Conservation (phyloP, 2,888 invertebrate species). For the Apodemia hepburni region DNA sequence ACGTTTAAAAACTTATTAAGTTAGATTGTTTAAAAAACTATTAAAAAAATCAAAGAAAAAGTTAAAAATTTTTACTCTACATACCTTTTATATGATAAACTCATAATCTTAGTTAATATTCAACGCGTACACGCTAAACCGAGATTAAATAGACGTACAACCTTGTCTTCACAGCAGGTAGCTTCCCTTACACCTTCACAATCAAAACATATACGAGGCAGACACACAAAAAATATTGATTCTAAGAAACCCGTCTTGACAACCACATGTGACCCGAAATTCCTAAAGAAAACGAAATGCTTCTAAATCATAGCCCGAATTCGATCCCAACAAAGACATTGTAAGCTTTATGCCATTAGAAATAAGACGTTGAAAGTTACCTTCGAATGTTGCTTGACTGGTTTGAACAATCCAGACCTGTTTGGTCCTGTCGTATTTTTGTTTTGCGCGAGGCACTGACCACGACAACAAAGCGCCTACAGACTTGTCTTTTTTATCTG, state of each 20-base stretch:
- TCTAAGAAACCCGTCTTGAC: slow-evolving; percentile 37
- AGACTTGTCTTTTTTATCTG: slow-evolving; percentile 64
- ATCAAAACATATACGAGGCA: slow-evolving; percentile 28
- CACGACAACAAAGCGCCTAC: slow-evolving; percentile 75
- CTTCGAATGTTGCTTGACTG: slow-evolving; percentile 49
- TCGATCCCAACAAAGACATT: slow-evolving; percentile 30
- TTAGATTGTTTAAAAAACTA: no score
- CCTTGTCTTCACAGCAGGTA: slow-evolving; percentile 25
- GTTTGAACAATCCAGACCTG: slow-evolving; percentile 59
- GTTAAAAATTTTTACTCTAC: not conserved
- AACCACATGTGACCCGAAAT: slow-evolving; percentile 48
- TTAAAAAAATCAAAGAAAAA: no score
- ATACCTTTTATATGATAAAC: not conserved
- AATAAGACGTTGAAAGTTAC: slow-evolving; percentile 16
- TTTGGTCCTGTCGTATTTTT: slow-evolving; percentile 69
- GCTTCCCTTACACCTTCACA: slow-evolving; percentile 28
- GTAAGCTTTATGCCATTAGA: slow-evolving; percentile 13
- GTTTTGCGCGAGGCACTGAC: slow-evolving; percentile 75
- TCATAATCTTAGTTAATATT: slow-evolving; percentile 9
- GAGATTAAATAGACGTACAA: slow-evolving; percentile 23
- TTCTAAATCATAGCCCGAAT: slow-evolving; percentile 63
- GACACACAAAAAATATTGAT: slow-evolving; percentile 32
- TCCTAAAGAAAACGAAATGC: slow-evolving; percentile 76
- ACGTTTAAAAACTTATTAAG: no score
- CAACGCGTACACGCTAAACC: not conserved